Conservation (phyloP, 2,888 invertebrate genomes). For the Ariolimax columbianus region DNA sequence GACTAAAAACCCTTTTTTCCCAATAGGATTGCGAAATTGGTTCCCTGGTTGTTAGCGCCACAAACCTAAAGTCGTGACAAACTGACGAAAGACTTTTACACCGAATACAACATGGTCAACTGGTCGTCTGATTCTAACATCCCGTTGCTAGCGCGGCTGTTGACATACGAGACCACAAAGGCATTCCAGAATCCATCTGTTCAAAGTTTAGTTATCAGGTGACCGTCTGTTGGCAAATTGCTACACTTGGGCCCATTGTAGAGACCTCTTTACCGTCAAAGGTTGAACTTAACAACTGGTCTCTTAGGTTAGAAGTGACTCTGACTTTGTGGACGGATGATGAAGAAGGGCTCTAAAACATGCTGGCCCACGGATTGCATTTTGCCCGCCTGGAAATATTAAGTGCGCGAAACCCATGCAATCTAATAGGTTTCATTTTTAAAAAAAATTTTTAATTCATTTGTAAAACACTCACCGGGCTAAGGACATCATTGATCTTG, state of each 20-base stretch:
- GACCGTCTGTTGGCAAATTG: background rate
- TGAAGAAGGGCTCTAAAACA: background rate
- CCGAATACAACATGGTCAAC: background rate
- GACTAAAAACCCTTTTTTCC: background rate
- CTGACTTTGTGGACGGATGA: background rate
- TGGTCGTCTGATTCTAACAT: background rate
- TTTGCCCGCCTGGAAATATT: too few species aligned
- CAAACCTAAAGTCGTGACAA: background rate
- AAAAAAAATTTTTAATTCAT: too few species aligned
- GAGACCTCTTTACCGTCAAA: background rate
- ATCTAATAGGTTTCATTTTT: too few species aligned
- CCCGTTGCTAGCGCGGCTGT: background rate
- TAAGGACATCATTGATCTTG: too few species aligned
- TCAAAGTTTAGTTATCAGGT: background rate
- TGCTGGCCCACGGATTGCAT: too few species aligned
- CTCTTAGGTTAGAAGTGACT: too few species aligned
- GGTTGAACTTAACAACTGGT: background rate
- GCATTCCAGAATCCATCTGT: background rate
- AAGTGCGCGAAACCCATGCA: too few species aligned
- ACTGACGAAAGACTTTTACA: background rate
- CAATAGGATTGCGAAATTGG: background rate
- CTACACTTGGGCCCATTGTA: background rate
- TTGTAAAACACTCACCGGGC: too few species aligned
- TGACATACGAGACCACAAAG: background rate
- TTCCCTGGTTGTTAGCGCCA: background rate